Evolutionary conservation across 2,888 invertebrate species (phyloP).

Genomic region (Platycnemis pennipes): DNA sequence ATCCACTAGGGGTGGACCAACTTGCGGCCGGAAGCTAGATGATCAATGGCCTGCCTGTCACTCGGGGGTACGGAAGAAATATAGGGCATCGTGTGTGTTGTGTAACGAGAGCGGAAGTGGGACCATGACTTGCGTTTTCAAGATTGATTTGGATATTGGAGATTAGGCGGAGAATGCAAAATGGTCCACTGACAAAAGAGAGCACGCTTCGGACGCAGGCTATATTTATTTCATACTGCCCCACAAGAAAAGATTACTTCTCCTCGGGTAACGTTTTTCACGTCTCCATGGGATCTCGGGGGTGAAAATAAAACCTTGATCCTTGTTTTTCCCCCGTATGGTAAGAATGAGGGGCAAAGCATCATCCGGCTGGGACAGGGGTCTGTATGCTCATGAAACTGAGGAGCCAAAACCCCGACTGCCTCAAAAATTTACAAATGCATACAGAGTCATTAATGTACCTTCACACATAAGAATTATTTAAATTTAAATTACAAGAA

Average conservation of each 20-base stretch:
- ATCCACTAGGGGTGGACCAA: not conserved
- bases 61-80: not conserved
- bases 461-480: too few relatives aligned
- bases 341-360: not conserved
- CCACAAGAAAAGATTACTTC: not conserved
- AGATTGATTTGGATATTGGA: slow-evolving; percentile 23
- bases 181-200: not conserved
- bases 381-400: not conserved
- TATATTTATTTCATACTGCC: not conserved
- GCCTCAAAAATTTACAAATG: too few relatives aligned
- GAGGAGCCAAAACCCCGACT: too few relatives aligned
- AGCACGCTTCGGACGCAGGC: not conserved
- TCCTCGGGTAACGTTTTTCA: not conserved
- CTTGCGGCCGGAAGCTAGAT: not conserved
- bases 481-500: too few relatives aligned
- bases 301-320: not conserved
- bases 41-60: not conserved
- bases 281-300: not conserved
- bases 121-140: not conserved
- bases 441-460: too few relatives aligned
- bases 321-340: not conserved
- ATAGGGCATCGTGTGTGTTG: not conserved
- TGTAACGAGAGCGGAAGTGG: not conserved
- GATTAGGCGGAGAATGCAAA: not conserved
- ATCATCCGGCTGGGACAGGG: not conserved